These are phyloP conservation scores for Puntigrus tetrazona DNA, from an alignment of 2,113 vertebrate species.

Conservation along the genomic window DNA sequence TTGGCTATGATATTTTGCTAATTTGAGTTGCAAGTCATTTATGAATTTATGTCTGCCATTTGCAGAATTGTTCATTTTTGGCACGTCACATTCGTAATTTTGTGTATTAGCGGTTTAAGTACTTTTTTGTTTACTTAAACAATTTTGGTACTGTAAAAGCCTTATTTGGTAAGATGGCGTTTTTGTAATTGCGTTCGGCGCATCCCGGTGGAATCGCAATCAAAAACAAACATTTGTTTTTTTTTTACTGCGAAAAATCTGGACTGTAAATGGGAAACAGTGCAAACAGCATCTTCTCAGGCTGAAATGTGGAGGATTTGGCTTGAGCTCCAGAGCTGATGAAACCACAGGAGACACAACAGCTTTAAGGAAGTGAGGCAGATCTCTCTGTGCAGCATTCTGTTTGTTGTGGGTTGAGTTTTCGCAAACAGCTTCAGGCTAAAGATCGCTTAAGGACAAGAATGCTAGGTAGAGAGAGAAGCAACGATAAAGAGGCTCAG, in stretches of 20 bases:
- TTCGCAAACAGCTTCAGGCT: conserved; percentile 69
- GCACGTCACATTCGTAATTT: background rate
- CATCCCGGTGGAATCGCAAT: conserved; percentile 23
- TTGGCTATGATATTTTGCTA: background rate
- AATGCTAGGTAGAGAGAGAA: conserved; percentile 31
- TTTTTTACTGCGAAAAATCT: conserved; percentile 13
- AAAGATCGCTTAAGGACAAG: conserved; percentile 66
- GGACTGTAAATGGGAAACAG: conserved; percentile 35
- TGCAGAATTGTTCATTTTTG: background rate
- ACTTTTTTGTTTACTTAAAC: background rate
- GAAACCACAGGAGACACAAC: conserved; percentile 42
- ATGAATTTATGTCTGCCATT: background rate
- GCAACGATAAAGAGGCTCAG: conserved; percentile 27
- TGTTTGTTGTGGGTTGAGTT: conserved; percentile 63
- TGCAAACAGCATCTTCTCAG: conserved; percentile 22
- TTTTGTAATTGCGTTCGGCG: background rate
- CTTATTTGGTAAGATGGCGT: background rate
- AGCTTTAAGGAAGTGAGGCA: conserved; percentile 42
- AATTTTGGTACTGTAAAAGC: background rate
- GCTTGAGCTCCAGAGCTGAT: conserved; percentile 29
- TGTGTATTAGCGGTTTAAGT: background rate
- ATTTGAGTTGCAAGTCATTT: background rate
- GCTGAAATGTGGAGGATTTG: conserved; percentile 33
- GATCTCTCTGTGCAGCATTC: conserved; percentile 34
- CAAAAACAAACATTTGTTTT: conserved; percentile 34